Conservation (phyloP, 2,888 invertebrate genomes). For the Mechanitis messenoides region DNA sequence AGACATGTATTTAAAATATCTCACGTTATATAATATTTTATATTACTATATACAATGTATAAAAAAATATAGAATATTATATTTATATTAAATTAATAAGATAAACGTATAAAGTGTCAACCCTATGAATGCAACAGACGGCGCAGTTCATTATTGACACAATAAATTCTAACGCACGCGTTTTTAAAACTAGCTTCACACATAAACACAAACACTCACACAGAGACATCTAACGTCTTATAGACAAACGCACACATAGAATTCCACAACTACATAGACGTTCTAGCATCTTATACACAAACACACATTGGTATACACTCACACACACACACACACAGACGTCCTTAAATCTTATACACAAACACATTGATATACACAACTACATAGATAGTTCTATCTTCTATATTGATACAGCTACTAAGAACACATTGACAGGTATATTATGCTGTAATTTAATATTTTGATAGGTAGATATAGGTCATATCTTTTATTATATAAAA, state of each 20-base stretch:
- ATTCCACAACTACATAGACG: too few species aligned
- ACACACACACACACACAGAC: constrained; percentile 13
- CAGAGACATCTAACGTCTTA: constrained; percentile 17
- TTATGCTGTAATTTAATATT: too few species aligned
- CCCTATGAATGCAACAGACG: constrained; percentile 38
- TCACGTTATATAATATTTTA: too few species aligned
- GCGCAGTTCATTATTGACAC: constrained; percentile 65
- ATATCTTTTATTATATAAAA: too few species aligned
- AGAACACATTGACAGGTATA: too few species aligned
- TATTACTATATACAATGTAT: too few species aligned
- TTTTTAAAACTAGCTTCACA: constrained; percentile 59
- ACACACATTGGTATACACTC: constrained; percentile 31
- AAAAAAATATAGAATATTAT: not conserved
- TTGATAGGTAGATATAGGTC: too few species aligned
- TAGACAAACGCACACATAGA: too few species aligned
- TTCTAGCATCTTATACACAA: too few species aligned
- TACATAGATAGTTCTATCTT: too few species aligned
- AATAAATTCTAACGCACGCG: constrained; percentile 71
- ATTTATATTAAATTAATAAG: not conserved
- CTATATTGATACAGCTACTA: too few species aligned
- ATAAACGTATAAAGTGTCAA: constrained; percentile 27
- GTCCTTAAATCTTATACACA: constrained; percentile 17
- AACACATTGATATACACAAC: constrained; percentile 2
- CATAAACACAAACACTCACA: constrained; percentile 19
- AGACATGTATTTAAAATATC: too few species aligned